phyloP scores from a whole-genome alignment of 2,797 vertebrate species.

The Anableps anableps region DNA sequence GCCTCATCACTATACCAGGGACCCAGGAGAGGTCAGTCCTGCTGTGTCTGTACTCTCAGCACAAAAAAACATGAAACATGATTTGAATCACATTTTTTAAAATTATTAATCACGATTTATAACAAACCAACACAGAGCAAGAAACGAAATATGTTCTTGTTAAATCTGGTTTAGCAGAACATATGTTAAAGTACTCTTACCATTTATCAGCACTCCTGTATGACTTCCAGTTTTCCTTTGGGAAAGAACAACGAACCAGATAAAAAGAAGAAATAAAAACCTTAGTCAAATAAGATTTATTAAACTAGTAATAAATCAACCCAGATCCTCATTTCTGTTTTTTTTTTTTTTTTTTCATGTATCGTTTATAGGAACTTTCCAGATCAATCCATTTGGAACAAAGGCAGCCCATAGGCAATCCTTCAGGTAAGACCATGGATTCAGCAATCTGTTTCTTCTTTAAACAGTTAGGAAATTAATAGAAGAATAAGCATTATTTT shows the following conservation, averaged over 20 bases:
- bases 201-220: background rate
- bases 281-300: background rate
- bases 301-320: background rate
- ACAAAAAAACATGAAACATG: background rate
- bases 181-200: background rate
- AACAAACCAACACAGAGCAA: background rate
- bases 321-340: background rate
- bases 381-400: conserved; percentile 47
- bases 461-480: background rate
- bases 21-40: conserved; percentile 28
- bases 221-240: background rate
- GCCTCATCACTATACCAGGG: conserved; percentile 30
- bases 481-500: background rate
- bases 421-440: conserved; percentile 46
- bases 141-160: background rate
- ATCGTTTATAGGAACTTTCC: conserved; percentile 49
- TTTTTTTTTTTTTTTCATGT: background rate
- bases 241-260: background rate
- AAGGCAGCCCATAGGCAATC: conserved; percentile 28
- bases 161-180: background rate
- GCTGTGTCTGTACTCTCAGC: background rate
- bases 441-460: background rate
- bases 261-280: background rate
- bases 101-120: background rate
- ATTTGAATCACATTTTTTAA: background rate